A percentile compares a stretch with the other conserved stretches of the same genome.
phyloP scores from a whole-genome alignment of 2,797 vertebrate species.

The Sarcoramphus papa region DNA sequence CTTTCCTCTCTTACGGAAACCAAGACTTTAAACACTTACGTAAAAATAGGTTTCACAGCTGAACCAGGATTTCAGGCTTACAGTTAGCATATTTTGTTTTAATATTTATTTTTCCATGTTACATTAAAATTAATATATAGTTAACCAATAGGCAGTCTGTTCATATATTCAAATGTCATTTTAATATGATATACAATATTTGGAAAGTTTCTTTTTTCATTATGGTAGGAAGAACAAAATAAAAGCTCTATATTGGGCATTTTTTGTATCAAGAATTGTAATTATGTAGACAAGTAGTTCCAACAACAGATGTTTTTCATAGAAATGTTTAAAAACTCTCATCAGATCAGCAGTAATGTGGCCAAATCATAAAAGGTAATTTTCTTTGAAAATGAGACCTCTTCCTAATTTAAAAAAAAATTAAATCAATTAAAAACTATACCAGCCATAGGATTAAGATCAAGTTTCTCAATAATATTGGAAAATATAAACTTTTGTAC shows the following conservation, averaged over 20 bases:
- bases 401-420: background rate
- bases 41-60: background rate
- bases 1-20: background rate
- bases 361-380: background rate
- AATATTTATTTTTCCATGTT: background rate
- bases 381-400: background rate
- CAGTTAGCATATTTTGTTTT: background rate
- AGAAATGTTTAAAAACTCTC: background rate
- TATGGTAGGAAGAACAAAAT: background rate
- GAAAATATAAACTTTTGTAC: background rate
- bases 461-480: background rate
- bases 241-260: background rate
- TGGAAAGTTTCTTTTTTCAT: background rate
- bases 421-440: background rate
- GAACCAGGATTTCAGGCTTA: background rate
- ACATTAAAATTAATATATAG: background rate
- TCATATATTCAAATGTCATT: background rate
- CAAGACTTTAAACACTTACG: background rate
- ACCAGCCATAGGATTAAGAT: background rate
- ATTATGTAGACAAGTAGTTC: background rate
- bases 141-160: background rate
- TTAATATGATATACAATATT: background rate
- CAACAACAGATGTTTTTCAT: background rate
- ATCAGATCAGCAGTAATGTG: background rate
- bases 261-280: background rate